Base-by-base conservation (phyloP, 2,888 invertebrate genomes). In the Adineta ricciae region DNA sequence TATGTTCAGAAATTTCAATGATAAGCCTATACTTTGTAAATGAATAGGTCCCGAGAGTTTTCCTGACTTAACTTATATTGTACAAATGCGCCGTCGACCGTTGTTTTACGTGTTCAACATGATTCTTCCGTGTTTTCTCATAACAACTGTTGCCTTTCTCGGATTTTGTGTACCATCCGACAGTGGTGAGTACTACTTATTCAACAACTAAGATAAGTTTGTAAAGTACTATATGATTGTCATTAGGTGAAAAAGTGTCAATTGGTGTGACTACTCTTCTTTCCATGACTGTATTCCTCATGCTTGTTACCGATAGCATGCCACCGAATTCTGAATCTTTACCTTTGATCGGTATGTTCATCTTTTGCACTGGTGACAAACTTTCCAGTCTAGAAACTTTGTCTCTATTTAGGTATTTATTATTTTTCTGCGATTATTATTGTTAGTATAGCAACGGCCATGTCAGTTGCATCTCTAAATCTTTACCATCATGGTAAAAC, bases 401-500 rank as follows among this genome's bases (percentile, higher is more conserved):
- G n/a, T n/a, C n/a, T 32, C 27, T 32, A 14, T 64, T 14, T 64
- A 92, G 92, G 92, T 85, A 88, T 92, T 83, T 92, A 92, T 88
- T 92, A 92, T 87, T 92, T 92, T 1, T 91, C 92, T 24, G 92
- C 92, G 52, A 92, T 92, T 83, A 91, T 91, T 64, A 89, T 92
- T 56, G 92, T 92, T 9, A 91, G 91, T 1, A 88, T 91, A 41
- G 91, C 91, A 21, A 92, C 92, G 0, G 91, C 90, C 4, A 90
- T 91, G 90, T 91, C 91, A 11, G 90, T 91, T 8, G 88, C 92
- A 52, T 91, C 91, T 27, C 89, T 91, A 84, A 91, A 91, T 86
- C 89, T 91, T 19, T 91, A 92, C 90, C 94, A 95, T 92, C 92
- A 94, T 89, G 95, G 95, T 88, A 93, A 64, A 64, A 27, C 32